phyloP scores from a whole-genome alignment of 2,888 invertebrate genomes.

The Drosophila vallismaia region DNA sequence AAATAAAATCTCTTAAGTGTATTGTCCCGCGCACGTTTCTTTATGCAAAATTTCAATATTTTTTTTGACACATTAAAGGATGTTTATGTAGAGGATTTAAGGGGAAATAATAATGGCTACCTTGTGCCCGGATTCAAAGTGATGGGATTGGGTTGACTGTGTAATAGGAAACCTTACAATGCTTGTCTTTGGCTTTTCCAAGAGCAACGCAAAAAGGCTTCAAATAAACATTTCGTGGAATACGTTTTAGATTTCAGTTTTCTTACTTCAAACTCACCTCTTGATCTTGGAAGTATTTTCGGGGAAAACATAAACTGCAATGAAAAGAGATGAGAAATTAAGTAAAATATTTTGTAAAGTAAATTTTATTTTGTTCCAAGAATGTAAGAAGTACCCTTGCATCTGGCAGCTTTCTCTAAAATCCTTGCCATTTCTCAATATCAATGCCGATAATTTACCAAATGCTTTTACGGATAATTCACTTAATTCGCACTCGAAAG shows the following conservation, averaged over 20 bases:
- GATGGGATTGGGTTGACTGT: neutral
- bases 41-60: constrained; percentile 20
- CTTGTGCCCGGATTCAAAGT: constrained; percentile 3
- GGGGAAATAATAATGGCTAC: constrained; percentile 10
- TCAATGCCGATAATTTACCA: constrained; percentile 57
- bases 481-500: constrained; percentile 67
- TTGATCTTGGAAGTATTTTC: constrained; percentile 11
- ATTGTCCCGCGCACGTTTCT: constrained; percentile 30
- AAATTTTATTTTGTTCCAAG: neutral
- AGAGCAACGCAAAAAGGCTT: neutral
- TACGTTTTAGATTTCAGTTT: neutral
- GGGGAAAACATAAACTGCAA: constrained; percentile 33
- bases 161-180: constrained; percentile 19
- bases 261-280: constrained; percentile 21
- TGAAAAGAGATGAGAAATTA: constrained; percentile 6
- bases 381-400: too few relatives aligned
- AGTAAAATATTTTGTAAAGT: neutral
- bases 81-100: constrained; percentile 38
- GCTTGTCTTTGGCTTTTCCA: constrained; percentile 30
- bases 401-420: neutral
- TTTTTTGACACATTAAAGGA: constrained; percentile 58
- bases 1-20: constrained; percentile 72
- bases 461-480: constrained; percentile 64
- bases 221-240: neutral
- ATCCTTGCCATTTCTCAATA: constrained; percentile 1